Evolutionary conservation across 2,888 invertebrate genomes (phyloP), one percentile per base, ranked within the genome.

Genomic region (Meteorus colon): DNA sequence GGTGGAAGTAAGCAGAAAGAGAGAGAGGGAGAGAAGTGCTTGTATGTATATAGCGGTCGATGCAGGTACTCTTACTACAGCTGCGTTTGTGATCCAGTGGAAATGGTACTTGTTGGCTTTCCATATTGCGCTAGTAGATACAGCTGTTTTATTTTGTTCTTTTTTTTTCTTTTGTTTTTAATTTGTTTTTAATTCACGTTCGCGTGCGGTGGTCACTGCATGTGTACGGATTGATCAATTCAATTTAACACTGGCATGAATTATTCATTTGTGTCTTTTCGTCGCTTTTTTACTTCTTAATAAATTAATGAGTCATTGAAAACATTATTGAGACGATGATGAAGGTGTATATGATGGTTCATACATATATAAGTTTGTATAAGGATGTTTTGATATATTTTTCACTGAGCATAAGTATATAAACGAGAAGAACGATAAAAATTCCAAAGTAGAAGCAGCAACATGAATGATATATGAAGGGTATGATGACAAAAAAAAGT

Each of bases 151-250:
- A 4, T 37, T 70, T 27, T 8, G 10, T 34, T 60, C 37, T 59
- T 59, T 59, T 31, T 55, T 37, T 37, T 67, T 48, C 4, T 8
- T n/a, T 51, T 10, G 72, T 76, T 79, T 19, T 55, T 24, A 19
- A 19, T 19, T 55, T 55, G 55, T 55, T 55, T 55, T 55, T 55
- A 55, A 55, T 55, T 55, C 24, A 55, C 19, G 19, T 55, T n/a
- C 55, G 19, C 19, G 19, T 6, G 55, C 10, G 55, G 55, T 55
- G 55, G 55, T 24, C 55, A 24, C 10, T 19, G 10, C 10, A 8
- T 81, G 78, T 80, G 37, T 29, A 51, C 51, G 73, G 8, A 81
- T 81, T 76, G 78, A 81, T 74, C 76, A 81, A 79, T 82, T 78
- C 74, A 78, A 79, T 80, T 73, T 72, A 76, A 67, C 73, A 37